Evolutionary conservation across 2,888 invertebrate genomes (phyloP), one percentile per base, ranked within the genome.

Genomic region (Aspidapion aeneum): DNA sequence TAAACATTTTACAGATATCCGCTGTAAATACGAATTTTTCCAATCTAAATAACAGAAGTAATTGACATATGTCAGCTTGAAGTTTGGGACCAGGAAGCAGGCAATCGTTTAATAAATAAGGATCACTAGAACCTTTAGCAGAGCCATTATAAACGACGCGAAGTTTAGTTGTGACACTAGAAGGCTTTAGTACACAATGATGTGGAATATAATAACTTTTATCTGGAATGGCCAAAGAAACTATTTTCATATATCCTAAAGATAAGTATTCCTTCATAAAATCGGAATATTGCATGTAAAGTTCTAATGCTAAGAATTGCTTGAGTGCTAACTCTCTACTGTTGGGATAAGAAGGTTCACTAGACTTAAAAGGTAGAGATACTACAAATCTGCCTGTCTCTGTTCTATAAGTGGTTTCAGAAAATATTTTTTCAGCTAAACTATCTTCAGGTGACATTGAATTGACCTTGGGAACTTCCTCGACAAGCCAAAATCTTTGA

Each of bases 361-460:
- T 18, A 12, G 5, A 3, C 5, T 18, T 16, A 18, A 56, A 56
- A 9, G 56, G 56, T 5, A 56, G 21, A 9, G 56, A 20, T 12
- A 56, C 56, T 12, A 56, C 56, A 56, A 56, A 56, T 18, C 19
- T 56, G 5, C 56, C 21, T 5, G 56, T 52, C n/a, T 52, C 52
- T 7, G 18, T 52, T 5, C 19, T 5, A 9, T 5, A 9, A 19
- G 5, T 9, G 7, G 17, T 5, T n/a, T 52, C n/a, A 9, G 17
- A 5, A 9, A 52, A 52, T 5, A 52, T 52, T 5, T 5, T 5
- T 52, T 52, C 52, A 52, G 35, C 35, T 3, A 52, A n/a, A 3
- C 5, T n/a, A n/a, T 52, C 52, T n/a, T 52, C 52, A 18, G 52
- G 52, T 52, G 52, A 52, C 7, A n/a, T 7, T 3, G 52, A 18